Conservation (phyloP, 2,888 invertebrate genomes). For the Diplazon laetatorius region DNA sequence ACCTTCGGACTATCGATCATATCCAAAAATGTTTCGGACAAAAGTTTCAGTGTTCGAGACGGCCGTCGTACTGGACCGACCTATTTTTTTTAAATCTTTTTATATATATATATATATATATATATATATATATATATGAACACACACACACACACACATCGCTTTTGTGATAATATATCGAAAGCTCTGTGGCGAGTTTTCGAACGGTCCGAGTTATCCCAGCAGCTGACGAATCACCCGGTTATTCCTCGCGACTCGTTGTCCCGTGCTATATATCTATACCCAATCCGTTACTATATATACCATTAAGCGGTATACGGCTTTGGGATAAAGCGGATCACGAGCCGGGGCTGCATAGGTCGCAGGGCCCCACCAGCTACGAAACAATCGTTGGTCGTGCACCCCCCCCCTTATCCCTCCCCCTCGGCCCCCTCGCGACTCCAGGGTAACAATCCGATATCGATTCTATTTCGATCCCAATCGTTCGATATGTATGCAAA, state of each 20-base stretch:
- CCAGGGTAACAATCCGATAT: constrained; percentile 64
- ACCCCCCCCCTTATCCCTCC: too few relatives aligned
- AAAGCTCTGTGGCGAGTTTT: constrained; percentile 50
- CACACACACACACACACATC: too few relatives aligned
- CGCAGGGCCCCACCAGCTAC: constrained; percentile 27
- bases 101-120: background rate
- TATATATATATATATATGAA: background rate
- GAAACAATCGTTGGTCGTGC: constrained; percentile 61
- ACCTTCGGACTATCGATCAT: background rate
- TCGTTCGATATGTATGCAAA: constrained; percentile 41
- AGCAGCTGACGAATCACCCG: constrained; percentile 39
- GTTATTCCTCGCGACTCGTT: constrained; percentile 44
- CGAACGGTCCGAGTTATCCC: constrained; percentile 49
- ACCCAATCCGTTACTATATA: background rate
- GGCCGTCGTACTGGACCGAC: too few relatives aligned
- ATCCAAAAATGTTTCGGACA: too few relatives aligned
- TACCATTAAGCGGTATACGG: constrained; percentile 23
- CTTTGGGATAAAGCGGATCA: constrained; percentile 49
- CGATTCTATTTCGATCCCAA: too few relatives aligned
- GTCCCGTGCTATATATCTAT: constrained; percentile 34
- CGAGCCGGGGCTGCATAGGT: constrained; percentile 37
- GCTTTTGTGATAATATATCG: constrained; percentile 6
- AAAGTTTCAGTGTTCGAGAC: too few relatives aligned
- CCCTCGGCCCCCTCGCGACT: too few relatives aligned
- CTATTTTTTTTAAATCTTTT: too few relatives aligned